phyloP scores from a whole-genome alignment of 2,113 vertebrate species.

The Xenus cinereus region DNA sequence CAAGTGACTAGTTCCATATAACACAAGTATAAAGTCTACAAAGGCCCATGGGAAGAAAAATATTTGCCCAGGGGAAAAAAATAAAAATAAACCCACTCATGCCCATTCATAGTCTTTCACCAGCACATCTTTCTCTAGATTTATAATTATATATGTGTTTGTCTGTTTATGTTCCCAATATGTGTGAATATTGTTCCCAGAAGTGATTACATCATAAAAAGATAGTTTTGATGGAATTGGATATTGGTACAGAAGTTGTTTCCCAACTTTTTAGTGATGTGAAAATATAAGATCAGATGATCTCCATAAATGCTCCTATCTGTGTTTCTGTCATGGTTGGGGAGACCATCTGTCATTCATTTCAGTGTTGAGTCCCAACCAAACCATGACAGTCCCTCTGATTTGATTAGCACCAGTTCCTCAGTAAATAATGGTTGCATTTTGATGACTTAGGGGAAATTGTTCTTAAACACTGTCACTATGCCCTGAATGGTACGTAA shows the following conservation, averaged over 20 bases:
- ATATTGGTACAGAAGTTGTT: conserved; percentile 30
- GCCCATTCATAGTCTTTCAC: conserved; percentile 19
- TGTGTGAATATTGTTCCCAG: not conserved
- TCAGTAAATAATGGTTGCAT: not conserved
- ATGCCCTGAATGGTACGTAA: not conserved
- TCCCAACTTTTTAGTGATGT: conserved; percentile 1
- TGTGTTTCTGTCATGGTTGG: not conserved
- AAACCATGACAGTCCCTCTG: not conserved
- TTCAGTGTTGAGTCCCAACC: not conserved
- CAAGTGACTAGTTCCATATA: not conserved
- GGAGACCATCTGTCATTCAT: not conserved
- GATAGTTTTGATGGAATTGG: not conserved
- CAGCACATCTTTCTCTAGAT: conserved; percentile 39
- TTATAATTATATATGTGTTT: not conserved
- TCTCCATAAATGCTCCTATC: conserved; percentile 21
- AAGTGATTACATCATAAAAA: conserved; percentile 38
- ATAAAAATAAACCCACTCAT: not conserved
- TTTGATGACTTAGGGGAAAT: not conserved
- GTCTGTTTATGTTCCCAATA: accelerated
- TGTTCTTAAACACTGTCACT: not conserved
- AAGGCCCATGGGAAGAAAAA: not conserved
- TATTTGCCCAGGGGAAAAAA: not conserved
- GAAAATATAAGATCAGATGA: conserved; percentile 28
- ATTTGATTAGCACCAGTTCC: conserved; percentile 37
- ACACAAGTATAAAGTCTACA: not conserved